phyloP scores from a whole-genome alignment of 2,797 vertebrate genomes.

The Spondyliosoma cantharus region DNA sequence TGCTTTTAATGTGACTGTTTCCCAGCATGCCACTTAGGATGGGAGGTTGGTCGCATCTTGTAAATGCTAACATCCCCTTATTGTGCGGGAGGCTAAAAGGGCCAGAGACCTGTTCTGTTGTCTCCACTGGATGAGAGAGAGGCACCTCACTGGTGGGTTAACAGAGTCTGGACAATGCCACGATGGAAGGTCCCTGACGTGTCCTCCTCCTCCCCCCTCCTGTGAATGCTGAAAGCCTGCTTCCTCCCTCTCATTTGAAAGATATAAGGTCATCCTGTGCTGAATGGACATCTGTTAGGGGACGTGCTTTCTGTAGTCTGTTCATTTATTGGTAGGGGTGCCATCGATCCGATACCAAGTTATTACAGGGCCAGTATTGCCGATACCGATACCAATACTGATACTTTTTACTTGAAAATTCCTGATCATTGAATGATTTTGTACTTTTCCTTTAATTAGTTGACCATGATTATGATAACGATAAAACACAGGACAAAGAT shows the following conservation, averaged over 20 bases:
- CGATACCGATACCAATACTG: no score
- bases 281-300: conserved; percentile 30
- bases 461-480: no score
- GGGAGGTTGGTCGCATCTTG: conserved; percentile 35
- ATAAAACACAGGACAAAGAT: no score
- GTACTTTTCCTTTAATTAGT: no score
- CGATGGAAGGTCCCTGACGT: conserved; percentile 35
- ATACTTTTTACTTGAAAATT: no score
- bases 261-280: conserved; percentile 49
- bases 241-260: conserved; percentile 61
- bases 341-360: no score
- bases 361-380: no score
- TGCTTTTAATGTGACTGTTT: conserved; percentile 19
- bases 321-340: no score
- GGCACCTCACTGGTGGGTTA: conserved; percentile 40
- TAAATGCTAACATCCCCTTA: conserved; percentile 64
- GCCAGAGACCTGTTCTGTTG: conserved; percentile 40
- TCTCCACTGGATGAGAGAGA: conserved; percentile 48
- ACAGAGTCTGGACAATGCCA: conserved; percentile 48
- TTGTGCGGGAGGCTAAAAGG: conserved; percentile 23
- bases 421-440: no score
- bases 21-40: conserved; percentile 13
- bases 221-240: conserved; percentile 51
- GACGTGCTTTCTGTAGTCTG: not conserved
- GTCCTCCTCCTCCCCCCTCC: not conserved